Conservation (phyloP, 2,113 vertebrate species). For the Sapayoa aenigma region DNA sequence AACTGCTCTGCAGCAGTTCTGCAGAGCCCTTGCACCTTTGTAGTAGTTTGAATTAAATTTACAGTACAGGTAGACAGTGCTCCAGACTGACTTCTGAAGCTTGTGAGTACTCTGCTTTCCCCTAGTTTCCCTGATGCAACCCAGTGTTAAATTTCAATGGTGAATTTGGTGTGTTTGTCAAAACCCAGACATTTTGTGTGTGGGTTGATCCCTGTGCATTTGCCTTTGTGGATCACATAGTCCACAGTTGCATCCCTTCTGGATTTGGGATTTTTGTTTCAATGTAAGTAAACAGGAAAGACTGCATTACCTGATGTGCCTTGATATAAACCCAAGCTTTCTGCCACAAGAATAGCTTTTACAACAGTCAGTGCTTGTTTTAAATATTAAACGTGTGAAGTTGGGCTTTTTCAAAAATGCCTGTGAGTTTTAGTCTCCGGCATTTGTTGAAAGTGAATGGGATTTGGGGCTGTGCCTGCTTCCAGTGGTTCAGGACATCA, state of each 20-base stretch:
- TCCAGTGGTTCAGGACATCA: background rate
- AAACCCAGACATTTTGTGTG: rapidly evolving
- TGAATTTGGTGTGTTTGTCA: background rate
- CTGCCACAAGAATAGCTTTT: background rate
- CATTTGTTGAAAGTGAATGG: background rate
- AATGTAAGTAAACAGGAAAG: background rate
- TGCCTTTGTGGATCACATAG: background rate
- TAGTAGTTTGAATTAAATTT: background rate
- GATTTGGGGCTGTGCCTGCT: background rate
- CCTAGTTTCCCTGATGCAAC: background rate
- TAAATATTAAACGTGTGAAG: background rate
- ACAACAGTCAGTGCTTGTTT: background rate
- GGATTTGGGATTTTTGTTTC: background rate
- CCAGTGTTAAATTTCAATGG: background rate
- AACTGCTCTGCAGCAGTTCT: background rate
- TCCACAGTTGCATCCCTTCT: background rate
- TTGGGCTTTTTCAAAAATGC: background rate
- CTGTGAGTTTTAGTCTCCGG: background rate
- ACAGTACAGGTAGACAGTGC: background rate
- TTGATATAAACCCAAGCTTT: background rate
- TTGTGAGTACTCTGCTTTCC: background rate
- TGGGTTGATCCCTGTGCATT: background rate
- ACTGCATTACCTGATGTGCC: background rate
- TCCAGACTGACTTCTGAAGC: background rate
- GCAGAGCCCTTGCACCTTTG: background rate